Evolutionary conservation across 2,888 invertebrate genomes (phyloP).

Genomic region (Acanthopleura granulata): DNA sequence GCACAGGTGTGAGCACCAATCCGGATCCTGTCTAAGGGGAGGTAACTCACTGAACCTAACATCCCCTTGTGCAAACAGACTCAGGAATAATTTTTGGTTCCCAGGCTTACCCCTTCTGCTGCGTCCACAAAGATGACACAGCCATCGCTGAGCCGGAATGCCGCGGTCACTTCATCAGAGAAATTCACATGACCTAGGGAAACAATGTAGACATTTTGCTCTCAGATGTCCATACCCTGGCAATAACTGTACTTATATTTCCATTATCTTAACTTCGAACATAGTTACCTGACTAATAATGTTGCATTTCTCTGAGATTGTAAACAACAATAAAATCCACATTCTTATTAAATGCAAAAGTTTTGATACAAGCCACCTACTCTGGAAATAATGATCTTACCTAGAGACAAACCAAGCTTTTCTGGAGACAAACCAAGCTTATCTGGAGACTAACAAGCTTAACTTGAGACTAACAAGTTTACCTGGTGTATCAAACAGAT

Average conservation of each 20-base stretch:
- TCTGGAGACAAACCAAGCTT: background rate
- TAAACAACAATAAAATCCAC: no score
- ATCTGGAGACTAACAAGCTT: background rate
- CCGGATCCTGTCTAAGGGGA: no score
- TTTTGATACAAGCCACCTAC: no score
- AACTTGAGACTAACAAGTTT: conserved; percentile 16
- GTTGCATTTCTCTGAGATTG: no score
- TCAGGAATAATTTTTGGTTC: background rate
- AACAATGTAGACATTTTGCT: background rate
- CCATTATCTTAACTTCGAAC: no score
- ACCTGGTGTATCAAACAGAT: conserved; percentile 94
- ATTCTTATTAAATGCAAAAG: no score
- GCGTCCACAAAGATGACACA: conserved; percentile 97
- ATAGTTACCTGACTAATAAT: no score
- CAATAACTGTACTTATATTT: no score
- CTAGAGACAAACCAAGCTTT: background rate
- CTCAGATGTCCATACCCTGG: no score
- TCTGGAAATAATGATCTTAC: background rate
- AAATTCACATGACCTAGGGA: conserved; percentile 94
- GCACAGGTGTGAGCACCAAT: no score
- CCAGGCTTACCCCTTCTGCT: conserved; percentile 85
- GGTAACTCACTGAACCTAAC: no score
- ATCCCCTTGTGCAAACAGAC: no score
- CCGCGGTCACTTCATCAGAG: conserved; percentile 98
- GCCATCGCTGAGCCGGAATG: conserved; percentile 89